Conservation (phyloP, 2,797 vertebrate species). For the Sphenopsis melanotis region DNA sequence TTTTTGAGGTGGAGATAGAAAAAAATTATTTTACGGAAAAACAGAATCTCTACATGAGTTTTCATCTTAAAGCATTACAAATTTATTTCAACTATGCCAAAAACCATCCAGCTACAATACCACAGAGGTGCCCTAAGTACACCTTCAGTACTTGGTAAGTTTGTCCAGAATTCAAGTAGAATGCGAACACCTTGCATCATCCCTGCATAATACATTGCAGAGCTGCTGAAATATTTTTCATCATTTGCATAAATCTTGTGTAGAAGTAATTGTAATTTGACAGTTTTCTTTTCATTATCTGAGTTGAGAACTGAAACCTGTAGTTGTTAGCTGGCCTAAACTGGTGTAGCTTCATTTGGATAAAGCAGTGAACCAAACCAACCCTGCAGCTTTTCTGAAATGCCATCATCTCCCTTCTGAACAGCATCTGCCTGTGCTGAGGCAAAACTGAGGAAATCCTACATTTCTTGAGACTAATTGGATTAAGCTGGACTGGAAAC, state of each 20-base stretch:
- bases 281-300: background rate
- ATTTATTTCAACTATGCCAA: background rate
- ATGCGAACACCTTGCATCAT: background rate
- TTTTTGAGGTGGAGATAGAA: background rate
- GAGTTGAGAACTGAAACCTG: background rate
- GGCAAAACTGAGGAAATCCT: background rate
- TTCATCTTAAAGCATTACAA: background rate
- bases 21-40: background rate
- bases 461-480: constrained; percentile 17
- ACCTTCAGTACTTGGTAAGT: background rate
- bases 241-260: background rate
- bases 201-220: background rate
- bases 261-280: background rate
- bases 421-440: background rate
- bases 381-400: background rate
- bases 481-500: background rate
- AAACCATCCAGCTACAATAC: background rate
- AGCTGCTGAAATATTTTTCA: background rate
- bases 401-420: background rate
- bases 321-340: background rate
- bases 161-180: background rate
- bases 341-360: background rate
- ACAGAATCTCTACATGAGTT: background rate
- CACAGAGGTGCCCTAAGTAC: background rate
- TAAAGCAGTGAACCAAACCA: background rate